Evolutionary conservation across 2,888 invertebrate species (phyloP).

Genomic region (Epistrophella euchroma): DNA sequence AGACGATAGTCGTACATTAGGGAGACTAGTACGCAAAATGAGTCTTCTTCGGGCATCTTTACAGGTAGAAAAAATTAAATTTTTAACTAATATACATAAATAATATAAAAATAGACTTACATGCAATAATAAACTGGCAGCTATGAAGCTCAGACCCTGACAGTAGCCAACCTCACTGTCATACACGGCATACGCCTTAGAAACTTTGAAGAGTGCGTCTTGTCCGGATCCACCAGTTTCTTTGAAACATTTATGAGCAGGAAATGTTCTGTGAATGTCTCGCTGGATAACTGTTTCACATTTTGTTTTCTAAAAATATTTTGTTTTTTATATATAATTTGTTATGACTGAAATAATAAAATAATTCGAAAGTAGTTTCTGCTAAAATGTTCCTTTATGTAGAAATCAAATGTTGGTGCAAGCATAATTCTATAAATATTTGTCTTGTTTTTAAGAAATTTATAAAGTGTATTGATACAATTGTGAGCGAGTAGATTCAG

Average conservation of each 20-base stretch:
- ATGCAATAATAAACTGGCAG: slow-evolving; percentile 97
- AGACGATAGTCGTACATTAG: slow-evolving; percentile 98
- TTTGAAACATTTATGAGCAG: slow-evolving; percentile 99
- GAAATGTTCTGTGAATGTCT: slow-evolving; percentile 99
- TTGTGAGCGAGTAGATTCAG: no score
- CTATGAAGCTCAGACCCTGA: slow-evolving; percentile 98
- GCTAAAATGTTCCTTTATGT: no score
- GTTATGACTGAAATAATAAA: no score
- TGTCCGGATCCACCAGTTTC: slow-evolving; percentile 97
- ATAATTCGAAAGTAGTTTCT: no score
- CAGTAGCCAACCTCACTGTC: slow-evolving; percentile 99
- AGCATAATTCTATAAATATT: no score
- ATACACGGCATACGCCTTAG: slow-evolving; percentile 98
- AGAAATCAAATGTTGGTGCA: no score
- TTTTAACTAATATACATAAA: neutral
- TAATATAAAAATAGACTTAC: slow-evolving; percentile 86
- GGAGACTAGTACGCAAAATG: slow-evolving; percentile 97
- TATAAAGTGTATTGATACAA: no score
- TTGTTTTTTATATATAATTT: neutral
- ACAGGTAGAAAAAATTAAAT: neutral
- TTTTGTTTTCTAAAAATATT: slow-evolving; percentile 90
- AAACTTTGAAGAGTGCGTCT: slow-evolving; percentile 97
- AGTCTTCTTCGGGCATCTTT: slow-evolving; percentile 99
- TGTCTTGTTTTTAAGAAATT: no score
- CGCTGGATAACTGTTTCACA: slow-evolving; percentile 97